Percentiles rank a stretch among this genome's conserved stretches.
These are phyloP conservation scores for Automeris io DNA, from an alignment of 2,888 invertebrate species.

Conservation along the genomic window DNA sequence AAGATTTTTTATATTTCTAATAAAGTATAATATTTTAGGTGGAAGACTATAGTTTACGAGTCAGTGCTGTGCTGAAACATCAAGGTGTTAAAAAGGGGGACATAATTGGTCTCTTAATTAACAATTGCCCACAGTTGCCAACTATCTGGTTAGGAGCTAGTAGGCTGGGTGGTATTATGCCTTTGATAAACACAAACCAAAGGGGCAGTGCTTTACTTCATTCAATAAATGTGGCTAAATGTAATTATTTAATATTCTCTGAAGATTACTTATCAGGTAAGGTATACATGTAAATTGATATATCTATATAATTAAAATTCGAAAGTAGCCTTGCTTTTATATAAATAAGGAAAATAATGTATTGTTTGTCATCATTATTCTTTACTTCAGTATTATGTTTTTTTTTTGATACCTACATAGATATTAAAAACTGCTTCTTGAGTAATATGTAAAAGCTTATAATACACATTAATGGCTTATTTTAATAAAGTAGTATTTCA, in stretches of 20 bases:
- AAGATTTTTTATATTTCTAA: no score
- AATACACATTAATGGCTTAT: no score
- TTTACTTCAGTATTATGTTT: no score
- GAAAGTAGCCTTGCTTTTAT: no score
- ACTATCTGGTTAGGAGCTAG: conserved; percentile 95
- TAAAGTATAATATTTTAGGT: conserved; percentile 72
- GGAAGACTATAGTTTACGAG: conserved; percentile 90
- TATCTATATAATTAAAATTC: no score
- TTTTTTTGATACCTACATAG: no score
- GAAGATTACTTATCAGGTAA: conserved; percentile 81
- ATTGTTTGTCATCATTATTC: no score
- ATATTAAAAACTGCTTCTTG: no score
- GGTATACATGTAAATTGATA: no score
- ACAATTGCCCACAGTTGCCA: conserved; percentile 94
- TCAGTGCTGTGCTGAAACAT: conserved; percentile 87
- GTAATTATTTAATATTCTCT: conserved; percentile 90
- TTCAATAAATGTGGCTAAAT: conserved; percentile 90
- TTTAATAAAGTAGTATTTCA: no score
- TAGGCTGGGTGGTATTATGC: conserved; percentile 89
- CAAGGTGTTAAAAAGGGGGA: conserved; percentile 92
- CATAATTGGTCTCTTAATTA: conserved; percentile 91
- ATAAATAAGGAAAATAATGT: no score
- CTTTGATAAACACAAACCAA: conserved; percentile 96
- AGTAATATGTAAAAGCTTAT: no score
- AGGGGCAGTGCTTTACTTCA: conserved; percentile 89